Conservation (phyloP, 2,888 invertebrate genomes). For the Ichneumon xanthorius region DNA sequence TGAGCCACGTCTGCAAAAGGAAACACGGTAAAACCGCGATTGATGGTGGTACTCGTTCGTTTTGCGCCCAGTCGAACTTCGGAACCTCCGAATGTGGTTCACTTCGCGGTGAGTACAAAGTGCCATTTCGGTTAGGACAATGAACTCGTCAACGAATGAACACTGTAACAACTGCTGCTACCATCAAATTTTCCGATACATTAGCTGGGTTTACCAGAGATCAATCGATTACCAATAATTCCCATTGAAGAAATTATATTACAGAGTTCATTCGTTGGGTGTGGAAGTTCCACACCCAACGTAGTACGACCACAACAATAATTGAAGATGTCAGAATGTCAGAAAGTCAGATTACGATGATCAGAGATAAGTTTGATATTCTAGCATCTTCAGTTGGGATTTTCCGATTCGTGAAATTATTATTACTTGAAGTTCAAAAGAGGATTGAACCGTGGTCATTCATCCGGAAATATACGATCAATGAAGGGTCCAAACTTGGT, state of each 20-base stretch:
- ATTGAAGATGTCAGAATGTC: too few species aligned
- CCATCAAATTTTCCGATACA: not conserved
- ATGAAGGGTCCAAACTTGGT: not conserved
- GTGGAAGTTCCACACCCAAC: too few species aligned
- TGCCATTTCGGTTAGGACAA: not conserved
- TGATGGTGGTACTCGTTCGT: constrained; percentile 23
- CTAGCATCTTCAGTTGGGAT: too few species aligned
- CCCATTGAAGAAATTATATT: not conserved
- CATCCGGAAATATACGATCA: not conserved
- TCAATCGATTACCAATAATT: not conserved
- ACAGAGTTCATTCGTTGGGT: too few species aligned
- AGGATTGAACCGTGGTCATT: not conserved
- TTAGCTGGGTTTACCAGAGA: not conserved
- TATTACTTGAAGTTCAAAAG: too few species aligned
- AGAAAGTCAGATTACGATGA: too few species aligned
- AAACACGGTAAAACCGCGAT: constrained; percentile 33
- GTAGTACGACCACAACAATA: too few species aligned
- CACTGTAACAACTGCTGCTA: not conserved
- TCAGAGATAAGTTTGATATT: too few species aligned
- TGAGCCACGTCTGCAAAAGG: constrained; percentile 85
- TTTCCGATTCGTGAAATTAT: too few species aligned
- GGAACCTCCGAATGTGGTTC: not conserved
- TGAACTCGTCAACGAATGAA: constrained; percentile 10
- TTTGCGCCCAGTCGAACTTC: not conserved
- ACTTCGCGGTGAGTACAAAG: not conserved